A percentile compares a stretch with the other conserved stretches of the same genome.
These are phyloP conservation scores for Halcyon leucocephala DNA, from an alignment of 2,797 vertebrate species.

Conservation along the genomic window DNA sequence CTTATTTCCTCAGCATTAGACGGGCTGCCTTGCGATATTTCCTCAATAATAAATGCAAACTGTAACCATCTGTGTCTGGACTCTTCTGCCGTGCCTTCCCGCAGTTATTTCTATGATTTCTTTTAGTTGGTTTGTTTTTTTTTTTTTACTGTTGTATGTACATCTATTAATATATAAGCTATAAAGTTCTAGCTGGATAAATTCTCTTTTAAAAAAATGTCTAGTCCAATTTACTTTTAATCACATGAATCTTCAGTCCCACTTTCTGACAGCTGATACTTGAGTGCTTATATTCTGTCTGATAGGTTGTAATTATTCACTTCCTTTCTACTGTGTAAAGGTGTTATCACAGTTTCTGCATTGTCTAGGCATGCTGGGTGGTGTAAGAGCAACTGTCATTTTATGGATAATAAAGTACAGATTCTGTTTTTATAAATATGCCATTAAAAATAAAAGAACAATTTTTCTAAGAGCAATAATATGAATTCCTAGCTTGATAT, in stretches of 20 bases:
- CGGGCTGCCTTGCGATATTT: slow-evolving; percentile 32
- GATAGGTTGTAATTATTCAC: slow-evolving; percentile 20
- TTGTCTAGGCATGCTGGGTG: neutral
- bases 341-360: neutral
- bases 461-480: neutral
- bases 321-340: neutral
- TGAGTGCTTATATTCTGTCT: neutral
- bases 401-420: neutral
- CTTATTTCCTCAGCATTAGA: slow-evolving; percentile 18
- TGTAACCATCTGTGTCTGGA: slow-evolving; percentile 35
- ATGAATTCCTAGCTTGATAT: neutral
- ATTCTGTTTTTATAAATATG: neutral
- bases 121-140: neutral
- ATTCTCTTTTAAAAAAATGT: neutral
- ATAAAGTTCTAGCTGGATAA: neutral
- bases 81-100: neutral
- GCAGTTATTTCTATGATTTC: neutral
- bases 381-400: neutral
- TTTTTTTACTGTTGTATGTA: neutral
- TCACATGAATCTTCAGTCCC: neutral
- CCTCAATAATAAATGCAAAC: slow-evolving; percentile 3
- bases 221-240: neutral
- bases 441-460: neutral
- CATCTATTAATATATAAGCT: neutral
- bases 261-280: neutral